phyloP scores from a whole-genome alignment of 2,888 invertebrate genomes.

The Melanophora roralis region DNA sequence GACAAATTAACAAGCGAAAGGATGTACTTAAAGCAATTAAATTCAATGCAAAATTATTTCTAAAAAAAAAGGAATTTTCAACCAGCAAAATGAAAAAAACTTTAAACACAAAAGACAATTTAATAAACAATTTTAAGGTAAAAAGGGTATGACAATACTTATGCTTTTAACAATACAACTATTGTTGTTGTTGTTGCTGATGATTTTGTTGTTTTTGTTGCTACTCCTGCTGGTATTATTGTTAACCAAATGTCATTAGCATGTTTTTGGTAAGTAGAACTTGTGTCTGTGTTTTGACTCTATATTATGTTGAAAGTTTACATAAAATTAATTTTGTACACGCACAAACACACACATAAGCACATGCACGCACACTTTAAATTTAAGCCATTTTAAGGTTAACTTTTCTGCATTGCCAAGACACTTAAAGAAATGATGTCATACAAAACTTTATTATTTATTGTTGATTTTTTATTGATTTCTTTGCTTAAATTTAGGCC shows the following conservation, averaged over 20 bases:
- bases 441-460: too few relatives aligned
- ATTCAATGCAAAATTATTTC: slow-evolving; percentile 36
- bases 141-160: slow-evolving; percentile 13
- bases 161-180: not conserved
- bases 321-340: not conserved
- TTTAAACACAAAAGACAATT: not conserved
- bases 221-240: slow-evolving; percentile 3
- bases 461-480: too few relatives aligned
- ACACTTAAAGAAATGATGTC: not conserved
- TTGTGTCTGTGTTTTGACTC: not conserved
- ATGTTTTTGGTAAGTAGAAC: not conserved
- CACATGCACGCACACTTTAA: too few relatives aligned
- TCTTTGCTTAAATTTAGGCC: too few relatives aligned
- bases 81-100: not conserved
- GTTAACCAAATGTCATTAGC: not conserved
- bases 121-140: slow-evolving; percentile 30
- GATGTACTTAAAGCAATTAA: slow-evolving; percentile 49
- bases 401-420: not conserved
- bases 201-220: not conserved
- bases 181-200: not conserved
- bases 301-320: not conserved
- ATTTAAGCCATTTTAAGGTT: not conserved
- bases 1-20: slow-evolving; percentile 32
- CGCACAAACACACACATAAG: not conserved
- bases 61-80: slow-evolving; percentile 3